Conservation (phyloP, 2,113 vertebrate species). For the Catagonus wagneri region DNA sequence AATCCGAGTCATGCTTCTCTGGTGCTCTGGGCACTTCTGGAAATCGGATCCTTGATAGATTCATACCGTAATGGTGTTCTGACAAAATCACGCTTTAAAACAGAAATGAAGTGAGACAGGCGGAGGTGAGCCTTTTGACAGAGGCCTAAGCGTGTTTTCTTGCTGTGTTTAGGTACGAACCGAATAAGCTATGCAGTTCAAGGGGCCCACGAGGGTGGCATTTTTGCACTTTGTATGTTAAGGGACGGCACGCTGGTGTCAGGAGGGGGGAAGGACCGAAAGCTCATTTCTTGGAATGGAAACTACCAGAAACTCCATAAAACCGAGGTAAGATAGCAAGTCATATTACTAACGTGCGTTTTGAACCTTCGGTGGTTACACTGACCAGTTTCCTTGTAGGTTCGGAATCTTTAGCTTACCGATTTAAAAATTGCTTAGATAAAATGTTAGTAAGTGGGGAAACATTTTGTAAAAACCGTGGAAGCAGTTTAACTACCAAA, state of each 20-base stretch:
- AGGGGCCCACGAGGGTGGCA: slow-evolving; percentile 97
- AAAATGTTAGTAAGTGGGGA: neutral
- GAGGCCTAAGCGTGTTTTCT: slow-evolving; percentile 25
- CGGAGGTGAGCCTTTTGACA: neutral
- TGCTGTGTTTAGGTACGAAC: slow-evolving; percentile 92
- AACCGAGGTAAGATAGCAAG: slow-evolving; percentile 90
- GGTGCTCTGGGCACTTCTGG: neutral
- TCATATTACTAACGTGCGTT: accelerated
- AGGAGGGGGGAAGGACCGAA: slow-evolving; percentile 96
- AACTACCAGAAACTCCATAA: slow-evolving; percentile 95
- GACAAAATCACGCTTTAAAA: neutral
- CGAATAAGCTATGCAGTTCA: slow-evolving; percentile 96
- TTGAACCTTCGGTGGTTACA: neutral
- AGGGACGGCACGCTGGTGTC: slow-evolving; percentile 96
- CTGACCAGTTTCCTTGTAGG: neutral
- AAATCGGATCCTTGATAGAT: neutral
- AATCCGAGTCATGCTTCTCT: accelerated
- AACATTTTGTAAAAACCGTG: neutral
- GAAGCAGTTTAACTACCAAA: neutral
- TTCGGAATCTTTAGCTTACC: neutral
- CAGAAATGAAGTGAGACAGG: accelerated
- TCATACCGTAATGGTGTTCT: no score
- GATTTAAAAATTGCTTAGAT: neutral
- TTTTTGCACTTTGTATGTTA: slow-evolving; percentile 98
- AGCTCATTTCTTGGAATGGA: slow-evolving; percentile 95